Evolutionary conservation across 2,888 invertebrate genomes (phyloP).

Genomic region (Coelopa pilipes): DNA sequence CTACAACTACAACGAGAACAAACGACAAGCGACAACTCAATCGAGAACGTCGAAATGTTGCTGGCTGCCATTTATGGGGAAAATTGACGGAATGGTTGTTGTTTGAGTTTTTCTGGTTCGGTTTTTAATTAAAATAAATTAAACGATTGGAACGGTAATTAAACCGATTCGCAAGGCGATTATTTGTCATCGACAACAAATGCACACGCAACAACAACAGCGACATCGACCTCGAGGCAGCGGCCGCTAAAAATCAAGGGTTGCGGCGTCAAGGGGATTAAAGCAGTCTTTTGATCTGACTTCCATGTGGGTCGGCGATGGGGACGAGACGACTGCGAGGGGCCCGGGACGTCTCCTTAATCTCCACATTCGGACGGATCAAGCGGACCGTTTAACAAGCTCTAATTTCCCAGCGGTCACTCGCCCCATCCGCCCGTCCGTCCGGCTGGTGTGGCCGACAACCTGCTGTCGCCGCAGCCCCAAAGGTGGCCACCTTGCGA

Average conservation of each 20-base stretch:
- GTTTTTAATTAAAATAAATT: slow-evolving; percentile 12
- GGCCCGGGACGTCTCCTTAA: too few species aligned
- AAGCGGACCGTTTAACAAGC: slow-evolving; percentile 54
- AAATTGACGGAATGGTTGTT: too few species aligned
- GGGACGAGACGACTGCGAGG: too few species aligned
- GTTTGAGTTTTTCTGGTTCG: neutral
- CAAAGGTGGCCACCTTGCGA: too few species aligned
- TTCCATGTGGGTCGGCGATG: neutral
- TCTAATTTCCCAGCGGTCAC: slow-evolving; percentile 55
- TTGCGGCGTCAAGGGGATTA: slow-evolving; percentile 29
- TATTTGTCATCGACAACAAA: neutral
- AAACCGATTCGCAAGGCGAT: slow-evolving; percentile 22
- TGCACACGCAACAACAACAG: slow-evolving; percentile 6
- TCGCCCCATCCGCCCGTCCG: neutral
- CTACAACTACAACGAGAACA: too few species aligned
- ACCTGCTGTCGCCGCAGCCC: neutral
- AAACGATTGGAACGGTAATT: slow-evolving; percentile 31
- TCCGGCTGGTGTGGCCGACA: neutral
- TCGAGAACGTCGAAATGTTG: too few species aligned
- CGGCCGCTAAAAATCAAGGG: neutral
- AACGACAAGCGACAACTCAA: too few species aligned
- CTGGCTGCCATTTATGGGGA: too few species aligned
- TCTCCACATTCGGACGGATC: slow-evolving; percentile 2
- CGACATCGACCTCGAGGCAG: neutral
- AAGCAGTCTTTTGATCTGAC: slow-evolving; percentile 26